phyloP scores from a whole-genome alignment of 2,113 vertebrate genomes.

The Sisor rabdophorus region DNA sequence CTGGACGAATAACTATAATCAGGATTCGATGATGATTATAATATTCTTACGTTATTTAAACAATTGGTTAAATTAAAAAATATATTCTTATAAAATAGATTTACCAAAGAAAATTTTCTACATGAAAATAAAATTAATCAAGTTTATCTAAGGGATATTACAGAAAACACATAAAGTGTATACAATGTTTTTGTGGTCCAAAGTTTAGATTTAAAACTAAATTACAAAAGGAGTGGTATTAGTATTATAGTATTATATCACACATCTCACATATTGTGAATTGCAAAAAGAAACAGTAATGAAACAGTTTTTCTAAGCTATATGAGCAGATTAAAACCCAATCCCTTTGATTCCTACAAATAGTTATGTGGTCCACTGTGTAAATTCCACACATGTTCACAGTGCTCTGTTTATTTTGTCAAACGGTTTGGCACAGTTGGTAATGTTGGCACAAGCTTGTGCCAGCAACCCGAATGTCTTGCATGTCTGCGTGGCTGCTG shows the following conservation, averaged over 20 bases:
- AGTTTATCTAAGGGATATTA: too few relatives aligned
- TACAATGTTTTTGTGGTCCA: not conserved
- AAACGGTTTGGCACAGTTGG: conserved; percentile 24
- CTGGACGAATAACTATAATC: too few relatives aligned
- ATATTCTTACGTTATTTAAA: too few relatives aligned
- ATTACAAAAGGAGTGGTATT: not conserved
- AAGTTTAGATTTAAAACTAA: not conserved
- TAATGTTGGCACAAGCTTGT: conserved; percentile 38
- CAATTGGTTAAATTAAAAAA: too few relatives aligned
- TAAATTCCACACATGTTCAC: conserved; percentile 3
- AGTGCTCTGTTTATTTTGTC: conserved; percentile 32
- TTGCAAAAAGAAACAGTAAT: not conserved
- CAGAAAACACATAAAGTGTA: too few relatives aligned
- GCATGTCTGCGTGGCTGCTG: conserved; percentile 24
- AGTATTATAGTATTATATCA: not conserved
- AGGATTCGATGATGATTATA: too few relatives aligned
- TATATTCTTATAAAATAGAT: too few relatives aligned
- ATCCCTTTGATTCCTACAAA: conserved; percentile 4
- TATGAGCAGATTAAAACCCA: not conserved
- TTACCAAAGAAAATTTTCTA: too few relatives aligned
- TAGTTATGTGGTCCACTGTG: not conserved
- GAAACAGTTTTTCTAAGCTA: not conserved
- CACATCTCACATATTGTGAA: not conserved
- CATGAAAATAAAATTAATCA: too few relatives aligned
- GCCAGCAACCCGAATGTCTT: conserved; percentile 35